Evolutionary conservation across 1,140 invertebrate genomes (phyloP), one percentile per base, ranked within the genome.

Genomic region (Drosophila teissieri): DNA sequence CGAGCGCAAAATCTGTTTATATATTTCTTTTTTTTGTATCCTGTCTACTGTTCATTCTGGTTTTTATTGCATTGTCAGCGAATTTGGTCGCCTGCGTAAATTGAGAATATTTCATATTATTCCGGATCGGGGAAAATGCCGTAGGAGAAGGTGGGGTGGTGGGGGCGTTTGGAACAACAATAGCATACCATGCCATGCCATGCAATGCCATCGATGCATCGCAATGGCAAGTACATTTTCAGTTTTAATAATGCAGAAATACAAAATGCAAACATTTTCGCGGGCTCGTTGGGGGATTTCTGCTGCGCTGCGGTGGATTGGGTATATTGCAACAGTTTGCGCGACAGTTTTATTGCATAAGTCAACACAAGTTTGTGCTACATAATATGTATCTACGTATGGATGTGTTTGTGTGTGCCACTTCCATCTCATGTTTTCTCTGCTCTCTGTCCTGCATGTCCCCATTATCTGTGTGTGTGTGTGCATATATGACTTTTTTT

Each of bases 211-310:
- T 19, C 19, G 19, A 19, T 19, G 19, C 19, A 19, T 19, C 19
- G 19, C 64, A 31, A 73, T 72, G 64, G 56, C 76, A 77, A 77
- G 49, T 78, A 62, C 85, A 89, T 89, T 90, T 89, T 90, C 84
- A 80, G 80, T 89, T 89, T 89, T 89, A 89, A 89, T 89, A 89
- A 89, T 89, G 84, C 84, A 89, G 67, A 89, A 80, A 89, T 89
- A 89, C 85, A 84, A 89, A 72, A 89, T 84, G 85, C 85, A 90
- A 89, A 89, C 84, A 89, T 90, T 80, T 89, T 80, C 84, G 84
- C 80, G 67, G 77, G 65, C 61, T 73, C 61, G 42, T 52, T 77
- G 62, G 79, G 74, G 80, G 51, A 46, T 36, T 70, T 19, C 61
- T 61, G 22, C 27, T 37, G 62, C 39, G 22, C 31, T 55, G 63